Base-by-base conservation (phyloP, 1,140 invertebrate species). In the Brachionus sp. region DNA sequence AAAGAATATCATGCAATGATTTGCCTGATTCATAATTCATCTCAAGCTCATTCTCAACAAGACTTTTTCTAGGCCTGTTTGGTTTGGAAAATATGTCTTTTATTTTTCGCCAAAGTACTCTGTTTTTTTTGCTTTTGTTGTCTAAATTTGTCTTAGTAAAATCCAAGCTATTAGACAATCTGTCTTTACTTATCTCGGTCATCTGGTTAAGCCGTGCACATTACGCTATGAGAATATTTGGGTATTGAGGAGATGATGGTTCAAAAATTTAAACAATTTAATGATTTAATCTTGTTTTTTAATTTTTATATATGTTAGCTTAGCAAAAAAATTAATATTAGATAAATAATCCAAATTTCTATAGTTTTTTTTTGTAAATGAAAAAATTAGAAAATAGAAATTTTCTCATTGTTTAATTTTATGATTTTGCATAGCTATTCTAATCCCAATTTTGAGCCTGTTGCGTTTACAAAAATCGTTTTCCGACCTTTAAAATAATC, bases 191-290 rank as follows among this genome's bases (percentile, higher is more conserved):
- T 19, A 57, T 19, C 50, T 57, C 50, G n/a, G 50, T 57, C 50
- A 57, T 57, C 29, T 57, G 19, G 50, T 23, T 57, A 57, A 57
- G 50, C 50, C 50, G 50, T 57, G 19, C 50, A 57, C 50, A 57
- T 57, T 57, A 19, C 16, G 16, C n/a, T 57, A 57, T 57, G 50
- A 57, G 50, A 57, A 57, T 57, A 57, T 57, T 57, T 57, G 50
- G 50, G 44, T 50, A 50, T 50, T 16, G 44, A 50, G 19, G 19
- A 57, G 16, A 57, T 19, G 16, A 57, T 57, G 50, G 50, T 57
- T 57, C 50, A 57, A 57, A n/a, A 57, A 57, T 57, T 57, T 57
- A 57, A 57, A 57, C 50, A 57, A 57, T 19, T 57, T 57, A 57
- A 57, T 57, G 50, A 19, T 57, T 57, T 57, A 57, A 57, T 57